A percentile compares a stretch with the other conserved stretches of the same genome.
phyloP scores from a whole-genome alignment of 2,888 invertebrate genomes.

The Nemapogon koenigi region DNA sequence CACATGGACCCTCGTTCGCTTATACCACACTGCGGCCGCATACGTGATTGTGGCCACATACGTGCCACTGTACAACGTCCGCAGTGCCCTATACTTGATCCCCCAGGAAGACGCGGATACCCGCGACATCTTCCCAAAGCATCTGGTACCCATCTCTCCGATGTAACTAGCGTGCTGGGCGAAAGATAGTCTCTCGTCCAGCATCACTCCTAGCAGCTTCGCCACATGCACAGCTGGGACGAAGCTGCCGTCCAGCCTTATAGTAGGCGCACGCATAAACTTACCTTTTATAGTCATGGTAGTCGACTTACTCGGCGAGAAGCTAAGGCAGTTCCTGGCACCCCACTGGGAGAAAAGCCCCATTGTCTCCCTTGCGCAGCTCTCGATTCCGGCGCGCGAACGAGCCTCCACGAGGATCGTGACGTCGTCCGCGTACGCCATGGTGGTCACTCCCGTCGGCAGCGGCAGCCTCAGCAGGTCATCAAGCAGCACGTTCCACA shows the following conservation, averaged over 20 bases:
- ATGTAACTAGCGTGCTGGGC: slow-evolving; percentile 14
- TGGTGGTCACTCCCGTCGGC: too few relatives aligned
- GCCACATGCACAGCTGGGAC: not conserved
- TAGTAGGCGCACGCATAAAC: not conserved
- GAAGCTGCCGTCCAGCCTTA: not conserved
- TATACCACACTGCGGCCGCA: not conserved
- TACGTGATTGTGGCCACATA: not conserved
- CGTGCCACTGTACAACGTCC: too few relatives aligned
- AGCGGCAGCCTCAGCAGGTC: too few relatives aligned
- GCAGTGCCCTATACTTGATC: too few relatives aligned
- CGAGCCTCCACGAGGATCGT: slow-evolving; percentile 18
- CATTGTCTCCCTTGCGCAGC: slow-evolving; percentile 10
- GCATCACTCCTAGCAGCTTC: slow-evolving; percentile 16
- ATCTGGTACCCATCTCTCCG: slow-evolving; percentile 16
- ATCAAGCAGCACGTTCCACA: too few relatives aligned
- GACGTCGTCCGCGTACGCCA: too few relatives aligned
- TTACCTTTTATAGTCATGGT: slow-evolving; percentile 16
- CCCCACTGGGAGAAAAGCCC: slow-evolving; percentile 13
- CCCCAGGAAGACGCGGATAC: too few relatives aligned
- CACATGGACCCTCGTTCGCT: not conserved
- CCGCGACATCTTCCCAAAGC: too few relatives aligned
- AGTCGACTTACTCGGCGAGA: slow-evolving; percentile 18
- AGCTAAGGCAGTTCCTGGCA: slow-evolving; percentile 15
- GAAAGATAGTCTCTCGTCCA: slow-evolving; percentile 15
- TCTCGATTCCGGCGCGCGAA: too few relatives aligned